Base-by-base conservation (phyloP, 2,888 invertebrate genomes). In the Ischnus inquisitorius region DNA sequence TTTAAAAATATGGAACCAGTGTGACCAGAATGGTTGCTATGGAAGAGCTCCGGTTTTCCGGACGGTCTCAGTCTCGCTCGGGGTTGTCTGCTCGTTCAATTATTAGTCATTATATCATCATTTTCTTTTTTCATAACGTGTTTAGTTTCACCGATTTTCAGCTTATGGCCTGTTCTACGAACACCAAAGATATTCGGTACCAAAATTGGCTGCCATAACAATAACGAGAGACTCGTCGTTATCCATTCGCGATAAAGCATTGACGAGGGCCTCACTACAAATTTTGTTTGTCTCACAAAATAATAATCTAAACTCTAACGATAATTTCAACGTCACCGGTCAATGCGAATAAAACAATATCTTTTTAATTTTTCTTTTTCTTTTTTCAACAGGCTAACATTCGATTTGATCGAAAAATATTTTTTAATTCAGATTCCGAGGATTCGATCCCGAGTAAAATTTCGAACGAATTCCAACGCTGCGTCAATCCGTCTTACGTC, bases 1-100 rank as follows among this genome's bases (percentile, higher is more conserved):
- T 89, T 92, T 92, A 91, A 93, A 93, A 92, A 92, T 93, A 93
- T 93, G 93, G 93, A 93, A 93, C 93, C 93, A 93, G 93, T 93
- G 93, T 93, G 93, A 93, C 93, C 93, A 93, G 93, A 93, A 93
- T 93, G 93, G 93, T 93, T 93, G 92, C 93, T 93, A 93, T 93
- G 93, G 93, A 93, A 93, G 93, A 93, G 92, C 92, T 92, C 92
- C 92, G 92, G 92, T 88, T 87, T 88, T 60, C 91, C 91, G 91
- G 92, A 90, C 88, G 89, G 89, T 90, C 91, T 87, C 85, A 87
- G 87, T 92, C 92, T 91, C 83, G 89, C 91, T 90, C 91, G 91
- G 88, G 91, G 91, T 90, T 90, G 88, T 88, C 88, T 88, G 87
- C 85, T 86, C 75, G 79, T 80, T 65, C 62, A 65, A 82, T 85